A percentile compares a stretch with the other conserved stretches of the same genome.
phyloP scores from a whole-genome alignment of 1,140 invertebrate species.

The Nymphalis io region DNA sequence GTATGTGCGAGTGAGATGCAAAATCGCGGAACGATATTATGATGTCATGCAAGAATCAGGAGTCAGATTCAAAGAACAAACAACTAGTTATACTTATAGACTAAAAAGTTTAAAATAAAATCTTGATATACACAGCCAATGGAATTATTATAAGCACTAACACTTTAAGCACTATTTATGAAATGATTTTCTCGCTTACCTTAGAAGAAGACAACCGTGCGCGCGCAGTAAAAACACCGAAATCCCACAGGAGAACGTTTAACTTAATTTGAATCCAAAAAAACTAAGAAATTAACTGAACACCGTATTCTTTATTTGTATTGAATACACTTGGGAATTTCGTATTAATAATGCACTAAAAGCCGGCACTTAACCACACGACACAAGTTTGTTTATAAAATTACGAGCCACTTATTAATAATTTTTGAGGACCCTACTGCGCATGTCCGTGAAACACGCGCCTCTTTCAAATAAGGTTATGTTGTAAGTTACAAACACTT shows the following conservation, averaged over 20 bases:
- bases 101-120: slow-evolving; percentile 51
- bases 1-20: slow-evolving; percentile 47
- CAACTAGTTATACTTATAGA: slow-evolving; percentile 51
- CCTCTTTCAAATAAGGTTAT: slow-evolving; percentile 73
- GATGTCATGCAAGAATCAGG: slow-evolving; percentile 52
- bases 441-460: slow-evolving; percentile 75
- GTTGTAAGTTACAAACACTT: slow-evolving; percentile 69
- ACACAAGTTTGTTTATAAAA: slow-evolving; percentile 75
- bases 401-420: slow-evolving; percentile 72
- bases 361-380: slow-evolving; percentile 54
- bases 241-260: slow-evolving; percentile 77
- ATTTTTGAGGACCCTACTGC: slow-evolving; percentile 67
- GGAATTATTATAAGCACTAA: not conserved
- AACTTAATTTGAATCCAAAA: slow-evolving; percentile 56
- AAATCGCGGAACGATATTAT: slow-evolving; percentile 43
- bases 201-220: slow-evolving; percentile 67
- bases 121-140: not conserved
- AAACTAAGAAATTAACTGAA: slow-evolving; percentile 21
- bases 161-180: not conserved
- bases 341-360: slow-evolving; percentile 55
- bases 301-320: slow-evolving; percentile 21
- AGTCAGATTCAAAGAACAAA: slow-evolving; percentile 50
- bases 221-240: slow-evolving; percentile 73
- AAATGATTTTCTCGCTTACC: slow-evolving; percentile 55
- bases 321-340: slow-evolving; percentile 49